These are phyloP conservation scores for Trichomalopsis sarcophagae DNA, from an alignment of 1,140 invertebrate genomes.

Conservation along the genomic window DNA sequence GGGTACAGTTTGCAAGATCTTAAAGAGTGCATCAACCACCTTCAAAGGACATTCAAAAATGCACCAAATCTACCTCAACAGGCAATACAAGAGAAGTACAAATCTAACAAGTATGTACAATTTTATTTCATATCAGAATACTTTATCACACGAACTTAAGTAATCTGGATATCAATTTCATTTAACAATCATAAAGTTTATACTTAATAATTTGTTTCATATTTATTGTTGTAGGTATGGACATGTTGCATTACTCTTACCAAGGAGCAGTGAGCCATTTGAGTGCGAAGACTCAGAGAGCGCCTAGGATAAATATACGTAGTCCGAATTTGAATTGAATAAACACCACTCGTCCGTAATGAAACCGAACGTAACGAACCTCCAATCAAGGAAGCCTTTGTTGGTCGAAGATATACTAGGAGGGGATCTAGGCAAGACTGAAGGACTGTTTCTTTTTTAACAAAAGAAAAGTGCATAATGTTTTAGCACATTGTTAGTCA, in stretches of 20 bases:
- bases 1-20: constrained; percentile 84
- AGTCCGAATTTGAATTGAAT: constrained; percentile 42
- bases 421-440: constrained; percentile 65
- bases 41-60: constrained; percentile 82
- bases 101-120: constrained; percentile 79
- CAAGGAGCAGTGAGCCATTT: constrained; percentile 66
- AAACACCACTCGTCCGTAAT: constrained; percentile 53
- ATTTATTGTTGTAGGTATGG: constrained; percentile 63
- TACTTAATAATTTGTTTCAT: constrained; percentile 24
- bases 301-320: constrained; percentile 58
- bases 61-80: constrained; percentile 83
- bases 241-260: constrained; percentile 69
- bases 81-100: constrained; percentile 91
- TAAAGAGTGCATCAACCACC: constrained; percentile 79
- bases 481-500: constrained; percentile 58
- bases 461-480: constrained; percentile 55
- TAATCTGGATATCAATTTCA: constrained; percentile 21
- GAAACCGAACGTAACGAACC: constrained; percentile 61
- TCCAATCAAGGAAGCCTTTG: constrained; percentile 54
- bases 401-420: constrained; percentile 54
- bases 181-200: neutral
- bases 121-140: neutral
- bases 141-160: neutral
- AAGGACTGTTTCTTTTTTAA: constrained; percentile 59
- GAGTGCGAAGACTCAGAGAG: constrained; percentile 68